Percentiles rank a stretch among this genome's conserved stretches.
phyloP scores from a whole-genome alignment of 2,113 vertebrate species.

The Vireo altiloquus region DNA sequence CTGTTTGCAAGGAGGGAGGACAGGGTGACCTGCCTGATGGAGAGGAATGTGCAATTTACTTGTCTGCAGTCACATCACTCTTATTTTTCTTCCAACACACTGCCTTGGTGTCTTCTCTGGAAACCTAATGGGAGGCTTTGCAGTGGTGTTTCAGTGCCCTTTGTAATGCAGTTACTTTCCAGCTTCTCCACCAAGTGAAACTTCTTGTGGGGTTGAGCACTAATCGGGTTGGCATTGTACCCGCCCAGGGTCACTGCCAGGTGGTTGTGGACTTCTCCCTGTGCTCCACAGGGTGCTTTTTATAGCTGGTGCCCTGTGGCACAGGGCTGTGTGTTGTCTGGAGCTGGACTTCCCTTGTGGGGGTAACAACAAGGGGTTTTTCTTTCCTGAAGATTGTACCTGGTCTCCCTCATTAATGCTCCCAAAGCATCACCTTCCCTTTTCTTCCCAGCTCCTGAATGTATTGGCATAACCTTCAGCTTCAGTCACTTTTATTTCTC shows the following conservation, averaged over 20 bases:
- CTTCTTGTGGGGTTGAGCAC: background rate
- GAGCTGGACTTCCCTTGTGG: background rate
- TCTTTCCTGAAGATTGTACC: background rate
- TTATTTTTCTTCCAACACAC: background rate
- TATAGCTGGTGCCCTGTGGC: background rate
- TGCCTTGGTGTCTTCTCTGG: background rate
- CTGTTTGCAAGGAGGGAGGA: background rate
- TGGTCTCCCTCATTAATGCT: background rate
- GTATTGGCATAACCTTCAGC: background rate
- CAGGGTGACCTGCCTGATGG: conserved; percentile 29
- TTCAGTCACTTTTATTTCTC: background rate
- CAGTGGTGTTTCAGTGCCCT: background rate
- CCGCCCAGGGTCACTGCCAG: background rate
- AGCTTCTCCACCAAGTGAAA: background rate
- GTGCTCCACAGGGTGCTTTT: background rate
- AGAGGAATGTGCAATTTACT: background rate
- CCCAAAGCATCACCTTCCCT: background rate
- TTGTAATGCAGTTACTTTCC: background rate
- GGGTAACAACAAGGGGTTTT: background rate
- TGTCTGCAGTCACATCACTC: background rate
- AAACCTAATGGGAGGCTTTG: background rate
- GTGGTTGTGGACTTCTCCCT: background rate
- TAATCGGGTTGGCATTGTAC: background rate
- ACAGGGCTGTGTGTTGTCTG: background rate
- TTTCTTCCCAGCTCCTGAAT: background rate